A percentile compares a stretch with the other conserved stretches of the same genome.
Evolutionary conservation across 2,113 vertebrate species (phyloP).

Genomic region (Synodontis membranacea): DNA sequence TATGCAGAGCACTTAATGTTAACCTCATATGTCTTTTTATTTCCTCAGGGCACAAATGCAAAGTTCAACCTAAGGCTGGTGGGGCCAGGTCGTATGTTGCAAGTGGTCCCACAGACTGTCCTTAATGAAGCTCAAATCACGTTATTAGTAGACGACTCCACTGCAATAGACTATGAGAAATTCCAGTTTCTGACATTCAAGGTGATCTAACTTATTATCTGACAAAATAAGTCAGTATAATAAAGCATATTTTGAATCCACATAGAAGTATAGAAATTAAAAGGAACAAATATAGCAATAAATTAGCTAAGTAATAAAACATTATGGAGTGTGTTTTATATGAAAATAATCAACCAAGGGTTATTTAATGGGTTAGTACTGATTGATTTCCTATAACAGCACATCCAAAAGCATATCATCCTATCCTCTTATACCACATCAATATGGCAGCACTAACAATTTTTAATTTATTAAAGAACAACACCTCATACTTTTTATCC

Average conservation of each 20-base stretch:
- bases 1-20: not conserved
- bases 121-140: constrained; percentile 96
- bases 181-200: constrained; percentile 87
- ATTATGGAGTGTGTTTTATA: not conserved
- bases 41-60: constrained; percentile 87
- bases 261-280: not conserved
- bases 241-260: not conserved
- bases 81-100: constrained; percentile 84
- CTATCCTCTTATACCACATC: not conserved
- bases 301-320: not conserved
- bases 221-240: not conserved
- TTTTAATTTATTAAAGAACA: not conserved
- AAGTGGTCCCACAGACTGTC: constrained; percentile 91
- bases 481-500: not conserved
- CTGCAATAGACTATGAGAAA: constrained; percentile 92
- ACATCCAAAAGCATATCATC: not conserved
- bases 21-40: constrained; percentile 3
- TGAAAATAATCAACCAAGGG: not conserved
- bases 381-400: not conserved
- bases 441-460: not conserved
- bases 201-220: constrained; percentile 65
- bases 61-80: constrained; percentile 91
- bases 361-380: not conserved
- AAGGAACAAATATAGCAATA: not conserved
- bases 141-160: constrained; percentile 90